Evolutionary conservation across 2,888 invertebrate genomes (phyloP).

Genomic region (Polia nebulosa): DNA sequence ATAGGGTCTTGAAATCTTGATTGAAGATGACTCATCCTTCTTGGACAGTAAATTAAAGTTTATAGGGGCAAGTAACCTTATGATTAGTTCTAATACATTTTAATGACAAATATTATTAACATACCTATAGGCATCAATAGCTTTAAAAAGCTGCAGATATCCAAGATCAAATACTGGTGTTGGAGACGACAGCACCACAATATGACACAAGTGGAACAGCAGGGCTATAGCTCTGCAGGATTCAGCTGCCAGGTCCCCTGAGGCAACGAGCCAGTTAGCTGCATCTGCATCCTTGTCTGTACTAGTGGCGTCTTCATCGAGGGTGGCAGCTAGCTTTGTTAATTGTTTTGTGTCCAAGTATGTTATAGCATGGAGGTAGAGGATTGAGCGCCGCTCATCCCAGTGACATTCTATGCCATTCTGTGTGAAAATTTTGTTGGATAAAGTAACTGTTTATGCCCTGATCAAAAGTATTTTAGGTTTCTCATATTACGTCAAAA

Average conservation of each 20-base stretch:
- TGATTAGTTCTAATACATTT: no score
- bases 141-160: constrained; percentile 95
- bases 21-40: no score
- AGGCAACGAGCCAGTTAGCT: constrained; percentile 92
- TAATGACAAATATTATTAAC: constrained; percentile 32
- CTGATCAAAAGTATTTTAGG: no score
- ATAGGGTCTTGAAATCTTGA: no score
- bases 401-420: constrained; percentile 91
- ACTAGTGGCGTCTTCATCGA: constrained; percentile 81
- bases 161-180: constrained; percentile 94
- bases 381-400: constrained; percentile 87
- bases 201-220: constrained; percentile 95
- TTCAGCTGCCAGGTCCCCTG: constrained; percentile 86
- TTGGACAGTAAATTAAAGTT: no score
- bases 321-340: constrained; percentile 75
- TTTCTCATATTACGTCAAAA: no score
- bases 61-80: no score
- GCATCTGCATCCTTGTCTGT: constrained; percentile 85
- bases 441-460: not conserved
- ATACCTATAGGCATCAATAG: constrained; percentile 95
- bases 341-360: constrained; percentile 84
- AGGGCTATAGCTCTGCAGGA: constrained; percentile 94
- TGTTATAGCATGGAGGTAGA: constrained; percentile 90
- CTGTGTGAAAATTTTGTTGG: constrained; percentile 71
- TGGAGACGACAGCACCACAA: constrained; percentile 91